Base-by-base conservation (phyloP, 2,888 invertebrate species). In the Tuta absoluta region DNA sequence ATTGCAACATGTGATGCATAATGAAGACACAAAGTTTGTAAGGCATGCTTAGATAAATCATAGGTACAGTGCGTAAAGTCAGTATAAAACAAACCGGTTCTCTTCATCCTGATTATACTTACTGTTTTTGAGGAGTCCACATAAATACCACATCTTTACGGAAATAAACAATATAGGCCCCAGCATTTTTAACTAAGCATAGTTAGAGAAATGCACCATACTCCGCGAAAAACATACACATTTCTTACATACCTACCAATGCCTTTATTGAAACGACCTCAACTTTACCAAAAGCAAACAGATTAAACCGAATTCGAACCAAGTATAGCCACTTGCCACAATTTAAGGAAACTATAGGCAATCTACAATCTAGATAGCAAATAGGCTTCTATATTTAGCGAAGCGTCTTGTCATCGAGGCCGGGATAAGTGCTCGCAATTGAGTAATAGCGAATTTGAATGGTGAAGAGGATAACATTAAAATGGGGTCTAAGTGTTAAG, bases 381-480 rank as follows among this genome's bases (percentile, higher is more conserved):
- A 75, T 68, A 69, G 71, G 65, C 67, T 70, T 78, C 82, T 84
- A 84, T 85, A 65, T 83, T 84, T 83, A 75, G 80, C 76, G 70
- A 70, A 53, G 53, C 76, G 76, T 81, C 21, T 48, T 48, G 84
- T 85, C 85, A 80, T 79, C 84, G 77, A 75, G 75, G 74, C 69
- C 76, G 78, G 75, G 81, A 85, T 85, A 87, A 87, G 82, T 87
- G 85, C 69, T 77, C 82, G 76, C 89, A 90, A 90, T 91, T 89
- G 87, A 84, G 84, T 90, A 89, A 89, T 88, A 77, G 86, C 76
- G 76, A 81, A 87, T 87, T 86, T 82, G 80, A 86, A 88, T 85
- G 79, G 75, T 78, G 75, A 78, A 77, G 76, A 78, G 72, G 76
- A 79, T 76, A 76, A 75, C 70, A 72, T 73, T 72, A 70, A 72